Percentiles rank a stretch among this genome's conserved stretches.
phyloP scores from a whole-genome alignment of 2,888 invertebrate genomes.

The Synanthedon myopaeformis region DNA sequence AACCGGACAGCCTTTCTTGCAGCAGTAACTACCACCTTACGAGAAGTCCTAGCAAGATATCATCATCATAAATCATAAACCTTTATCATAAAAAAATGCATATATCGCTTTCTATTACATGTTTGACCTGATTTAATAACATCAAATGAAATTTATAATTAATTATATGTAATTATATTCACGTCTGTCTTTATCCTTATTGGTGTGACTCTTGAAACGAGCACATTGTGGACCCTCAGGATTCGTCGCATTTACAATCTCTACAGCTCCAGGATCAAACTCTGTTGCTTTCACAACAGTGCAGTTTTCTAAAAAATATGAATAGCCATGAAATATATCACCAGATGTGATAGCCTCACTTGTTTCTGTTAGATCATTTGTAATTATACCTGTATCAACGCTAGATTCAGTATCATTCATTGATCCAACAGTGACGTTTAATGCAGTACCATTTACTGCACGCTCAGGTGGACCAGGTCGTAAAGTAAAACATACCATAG shows the following conservation, averaged over 20 bases:
- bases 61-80: too few species aligned
- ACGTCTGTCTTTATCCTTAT: constrained; percentile 52
- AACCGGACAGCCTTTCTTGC: too few species aligned
- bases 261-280: constrained; percentile 41
- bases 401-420: constrained; percentile 40
- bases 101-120: neutral
- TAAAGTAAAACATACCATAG: constrained; percentile 87
- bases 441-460: constrained; percentile 36
- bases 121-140: neutral
- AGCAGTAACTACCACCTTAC: too few species aligned
- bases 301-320: constrained; percentile 42
- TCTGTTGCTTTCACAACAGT: constrained; percentile 28
- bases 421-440: constrained; percentile 38
- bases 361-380: constrained; percentile 3
- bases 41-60: too few species aligned
- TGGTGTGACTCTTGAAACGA: constrained; percentile 52
- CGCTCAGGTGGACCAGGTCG: constrained; percentile 82
- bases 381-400: constrained; percentile 29
- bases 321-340: neutral
- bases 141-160: neutral
- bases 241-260: constrained; percentile 44
- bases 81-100: too few species aligned
- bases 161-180: constrained; percentile 11
- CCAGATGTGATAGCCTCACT: neutral
- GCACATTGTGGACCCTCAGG: constrained; percentile 35